Conservation (phyloP, 1,140 invertebrate genomes). For the Aphidius gifuensis region DNA sequence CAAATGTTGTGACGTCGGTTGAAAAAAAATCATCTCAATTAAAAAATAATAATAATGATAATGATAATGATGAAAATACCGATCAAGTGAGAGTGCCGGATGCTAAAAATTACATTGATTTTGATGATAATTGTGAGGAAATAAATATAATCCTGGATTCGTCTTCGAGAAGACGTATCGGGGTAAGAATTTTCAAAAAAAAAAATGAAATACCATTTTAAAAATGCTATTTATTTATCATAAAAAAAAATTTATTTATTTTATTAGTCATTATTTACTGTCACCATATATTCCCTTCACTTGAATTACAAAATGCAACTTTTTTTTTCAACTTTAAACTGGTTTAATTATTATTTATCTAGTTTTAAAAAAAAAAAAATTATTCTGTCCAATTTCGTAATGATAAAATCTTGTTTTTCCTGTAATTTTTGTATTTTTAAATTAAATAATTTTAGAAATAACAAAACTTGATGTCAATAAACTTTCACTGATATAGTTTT, state of each 20-base stretch:
- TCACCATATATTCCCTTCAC: too few relatives aligned
- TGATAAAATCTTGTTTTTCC: too few relatives aligned
- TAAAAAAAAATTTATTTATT: not conserved
- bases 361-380: too few relatives aligned
- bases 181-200: conserved; percentile 30
- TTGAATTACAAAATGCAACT: too few relatives aligned
- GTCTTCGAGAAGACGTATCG: conserved; percentile 29
- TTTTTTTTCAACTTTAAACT: not conserved
- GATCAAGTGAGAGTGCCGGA: not conserved
- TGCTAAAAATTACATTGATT: not conserved
- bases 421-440: too few relatives aligned
- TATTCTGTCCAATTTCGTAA: too few relatives aligned
- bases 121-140: conserved; percentile 15
- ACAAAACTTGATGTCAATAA: too few relatives aligned
- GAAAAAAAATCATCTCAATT: conserved; percentile 17
- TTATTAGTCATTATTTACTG: not conserved
- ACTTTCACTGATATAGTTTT: too few relatives aligned
- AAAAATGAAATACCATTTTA: not conserved
- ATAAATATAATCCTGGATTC: conserved; percentile 27
- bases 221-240: not conserved
- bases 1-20: conserved; percentile 15
- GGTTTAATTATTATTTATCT: not conserved
- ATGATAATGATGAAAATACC: conserved; percentile 21
- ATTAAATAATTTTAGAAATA: too few relatives aligned
- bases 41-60: conserved; percentile 22